A percentile compares a stretch with the other conserved stretches of the same genome.
Conservation (phyloP, 1,140 invertebrate species). For the Tyrophagus putrescentiae region DNA sequence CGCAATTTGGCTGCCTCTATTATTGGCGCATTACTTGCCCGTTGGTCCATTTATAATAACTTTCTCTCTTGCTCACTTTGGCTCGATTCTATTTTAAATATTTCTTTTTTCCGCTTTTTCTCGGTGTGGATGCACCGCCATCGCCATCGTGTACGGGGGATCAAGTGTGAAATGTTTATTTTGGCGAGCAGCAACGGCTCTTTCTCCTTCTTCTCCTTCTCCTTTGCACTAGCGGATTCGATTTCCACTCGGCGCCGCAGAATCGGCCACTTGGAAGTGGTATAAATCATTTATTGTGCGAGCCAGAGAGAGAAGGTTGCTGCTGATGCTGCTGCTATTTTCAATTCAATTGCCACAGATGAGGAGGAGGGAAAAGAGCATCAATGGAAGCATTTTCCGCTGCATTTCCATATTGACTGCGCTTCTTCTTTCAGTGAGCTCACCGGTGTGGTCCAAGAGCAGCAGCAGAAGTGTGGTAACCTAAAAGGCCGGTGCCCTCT, state of each 20-base stretch:
- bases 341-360: too few relatives aligned
- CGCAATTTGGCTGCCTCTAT: not conserved
- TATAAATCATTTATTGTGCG: not conserved
- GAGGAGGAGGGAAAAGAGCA: too few relatives aligned
- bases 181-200: not conserved
- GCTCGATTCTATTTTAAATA: too few relatives aligned
- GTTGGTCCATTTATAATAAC: conserved; percentile 7
- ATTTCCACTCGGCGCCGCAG: not conserved
- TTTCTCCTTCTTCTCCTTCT: not conserved
- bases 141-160: not conserved
- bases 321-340: not conserved
- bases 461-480: too few relatives aligned
- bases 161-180: conserved; percentile 16
- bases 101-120: too few relatives aligned
- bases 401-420: not conserved
- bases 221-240: not conserved
- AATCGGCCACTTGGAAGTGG: too few relatives aligned
- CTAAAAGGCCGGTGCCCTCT: too few relatives aligned
- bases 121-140: not conserved
- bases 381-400: too few relatives aligned
- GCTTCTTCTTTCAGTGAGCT: too few relatives aligned
- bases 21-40: not conserved
- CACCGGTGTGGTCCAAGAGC: too few relatives aligned
- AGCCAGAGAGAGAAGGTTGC: too few relatives aligned
- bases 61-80: too few relatives aligned